Conservation (phyloP, 2,888 invertebrate species). For the Parelbella ahira region DNA sequence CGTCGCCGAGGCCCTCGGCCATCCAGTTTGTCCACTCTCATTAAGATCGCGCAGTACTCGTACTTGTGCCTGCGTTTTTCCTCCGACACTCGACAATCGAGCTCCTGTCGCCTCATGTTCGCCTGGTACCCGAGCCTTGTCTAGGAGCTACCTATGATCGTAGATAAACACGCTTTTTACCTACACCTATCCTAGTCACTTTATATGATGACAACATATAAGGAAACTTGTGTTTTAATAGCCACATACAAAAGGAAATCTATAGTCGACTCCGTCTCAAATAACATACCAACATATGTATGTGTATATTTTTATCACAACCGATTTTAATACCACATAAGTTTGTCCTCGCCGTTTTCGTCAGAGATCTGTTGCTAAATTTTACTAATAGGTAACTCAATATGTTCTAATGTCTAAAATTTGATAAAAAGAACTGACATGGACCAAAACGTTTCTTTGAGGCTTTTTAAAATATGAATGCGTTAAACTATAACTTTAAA, state of each 20-base stretch:
- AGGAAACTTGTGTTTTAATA: constrained; percentile 16
- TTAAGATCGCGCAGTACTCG: constrained; percentile 62
- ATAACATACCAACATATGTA: not conserved
- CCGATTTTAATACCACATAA: too few species aligned
- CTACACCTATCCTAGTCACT: constrained; percentile 9
- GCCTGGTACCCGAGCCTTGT: constrained; percentile 61
- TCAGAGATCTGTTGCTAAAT: too few species aligned
- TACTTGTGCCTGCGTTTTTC: constrained; percentile 65
- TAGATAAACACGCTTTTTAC: constrained; percentile 51
- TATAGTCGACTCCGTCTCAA: constrained; percentile 5
- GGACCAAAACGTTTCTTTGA: too few species aligned
- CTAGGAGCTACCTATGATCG: constrained; percentile 72
- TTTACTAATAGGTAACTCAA: too few species aligned
- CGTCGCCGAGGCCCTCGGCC: constrained; percentile 48
- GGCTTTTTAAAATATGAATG: too few species aligned
- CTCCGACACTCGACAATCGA: constrained; percentile 48
- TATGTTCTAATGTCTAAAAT: too few species aligned
- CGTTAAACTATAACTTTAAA: too few species aligned
- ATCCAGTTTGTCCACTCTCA: constrained; percentile 79
- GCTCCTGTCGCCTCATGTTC: constrained; percentile 51
- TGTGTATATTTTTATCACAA: too few species aligned
- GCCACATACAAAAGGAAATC: constrained; percentile 4
- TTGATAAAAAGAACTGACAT: too few species aligned
- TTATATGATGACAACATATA: constrained; percentile 10
- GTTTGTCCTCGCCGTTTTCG: too few species aligned